phyloP scores from a whole-genome alignment of 2,888 invertebrate species.

The Dicycla oo region DNA sequence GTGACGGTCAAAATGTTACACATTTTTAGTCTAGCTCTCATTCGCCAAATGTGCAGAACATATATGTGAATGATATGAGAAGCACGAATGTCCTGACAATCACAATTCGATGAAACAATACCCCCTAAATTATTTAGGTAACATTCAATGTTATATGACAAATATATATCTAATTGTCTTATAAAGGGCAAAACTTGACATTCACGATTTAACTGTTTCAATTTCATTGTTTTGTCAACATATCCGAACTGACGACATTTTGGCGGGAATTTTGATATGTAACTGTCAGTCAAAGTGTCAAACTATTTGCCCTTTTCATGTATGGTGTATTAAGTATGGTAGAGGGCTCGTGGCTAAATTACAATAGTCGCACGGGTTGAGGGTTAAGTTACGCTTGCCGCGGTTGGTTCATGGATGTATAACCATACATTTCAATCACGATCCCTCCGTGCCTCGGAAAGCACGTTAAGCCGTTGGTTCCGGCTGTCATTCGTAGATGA shows the following conservation, averaged over 20 bases:
- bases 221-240: conserved; percentile 51
- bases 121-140: conserved; percentile 25
- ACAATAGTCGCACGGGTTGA: too few relatives aligned
- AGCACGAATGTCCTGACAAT: background rate
- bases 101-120: conserved; percentile 21
- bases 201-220: conserved; percentile 47
- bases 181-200: conserved; percentile 40
- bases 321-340: background rate
- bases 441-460: too few relatives aligned
- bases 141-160: conserved; percentile 24
- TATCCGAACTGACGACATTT: conserved; percentile 39
- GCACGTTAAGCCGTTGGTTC: too few relatives aligned
- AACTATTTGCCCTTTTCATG: conserved; percentile 25
- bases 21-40: too few relatives aligned
- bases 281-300: conserved; percentile 33
- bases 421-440: too few relatives aligned
- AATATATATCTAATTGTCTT: conserved; percentile 26
- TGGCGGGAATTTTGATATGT: conserved; percentile 47
- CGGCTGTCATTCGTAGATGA: too few relatives aligned
- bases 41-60: too few relatives aligned
- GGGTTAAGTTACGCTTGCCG: too few relatives aligned
- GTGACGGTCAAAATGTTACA: too few relatives aligned
- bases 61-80: too few relatives aligned
- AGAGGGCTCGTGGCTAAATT: too few relatives aligned
- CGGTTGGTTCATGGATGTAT: too few relatives aligned